phyloP scores from a whole-genome alignment of 2,113 vertebrate species.

The Phrynosoma platyrhinos region DNA sequence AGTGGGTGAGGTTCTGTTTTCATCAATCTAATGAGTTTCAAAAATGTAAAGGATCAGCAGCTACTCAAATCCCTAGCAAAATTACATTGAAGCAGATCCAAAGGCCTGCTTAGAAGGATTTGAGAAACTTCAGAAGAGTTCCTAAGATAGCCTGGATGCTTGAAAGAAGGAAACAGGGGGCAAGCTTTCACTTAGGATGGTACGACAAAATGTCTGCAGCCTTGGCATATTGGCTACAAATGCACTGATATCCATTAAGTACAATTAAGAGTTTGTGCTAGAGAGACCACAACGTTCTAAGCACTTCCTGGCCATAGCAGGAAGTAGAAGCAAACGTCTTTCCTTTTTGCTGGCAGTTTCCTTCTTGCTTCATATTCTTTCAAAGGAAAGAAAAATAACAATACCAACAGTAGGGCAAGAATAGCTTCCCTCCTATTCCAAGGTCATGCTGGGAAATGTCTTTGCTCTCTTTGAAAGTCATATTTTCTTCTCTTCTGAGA shows the following conservation, averaged over 20 bases:
- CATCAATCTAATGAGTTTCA: slow-evolving; percentile 45
- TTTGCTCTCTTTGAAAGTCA: too few species aligned
- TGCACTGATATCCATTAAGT: too few species aligned
- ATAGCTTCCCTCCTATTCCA: too few species aligned
- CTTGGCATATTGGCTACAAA: background rate
- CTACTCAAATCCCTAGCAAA: slow-evolving; percentile 31
- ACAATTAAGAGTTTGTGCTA: too few species aligned
- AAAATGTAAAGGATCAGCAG: slow-evolving; percentile 25
- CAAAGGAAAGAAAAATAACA: background rate
- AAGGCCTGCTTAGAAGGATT: slow-evolving; percentile 53
- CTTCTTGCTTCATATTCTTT: background rate
- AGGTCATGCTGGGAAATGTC: too few species aligned
- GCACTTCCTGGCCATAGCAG: background rate
- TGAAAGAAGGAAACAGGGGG: background rate
- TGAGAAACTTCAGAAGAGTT: slow-evolving; percentile 43
- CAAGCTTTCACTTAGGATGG: slow-evolving; percentile 37
- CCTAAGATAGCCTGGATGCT: slow-evolving; percentile 35
- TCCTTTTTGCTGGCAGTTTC: background rate
- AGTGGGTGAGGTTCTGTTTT: slow-evolving; percentile 22
- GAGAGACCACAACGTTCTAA: background rate
- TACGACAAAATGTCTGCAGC: background rate
- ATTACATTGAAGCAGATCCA: slow-evolving; percentile 40
- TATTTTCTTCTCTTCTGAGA: too few species aligned
- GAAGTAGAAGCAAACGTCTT: background rate
- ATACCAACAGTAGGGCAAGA: background rate